phyloP scores from a whole-genome alignment of 2,888 invertebrate genomes.

The Hyalella azteca region DNA sequence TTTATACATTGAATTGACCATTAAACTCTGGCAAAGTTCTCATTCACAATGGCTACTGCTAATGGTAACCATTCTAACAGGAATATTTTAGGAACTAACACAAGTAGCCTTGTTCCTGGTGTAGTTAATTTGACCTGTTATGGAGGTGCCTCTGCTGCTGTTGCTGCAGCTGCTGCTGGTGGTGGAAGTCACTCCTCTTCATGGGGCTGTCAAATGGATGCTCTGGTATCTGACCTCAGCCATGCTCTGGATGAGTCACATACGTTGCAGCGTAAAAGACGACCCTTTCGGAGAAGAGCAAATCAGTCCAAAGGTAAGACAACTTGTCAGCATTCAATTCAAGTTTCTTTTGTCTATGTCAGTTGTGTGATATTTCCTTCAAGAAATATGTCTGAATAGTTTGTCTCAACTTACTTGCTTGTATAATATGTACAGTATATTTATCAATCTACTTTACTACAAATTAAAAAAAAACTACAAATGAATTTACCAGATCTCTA shows the following conservation, averaged over 20 bases:
- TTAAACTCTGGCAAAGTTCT: no score
- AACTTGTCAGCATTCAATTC: no score
- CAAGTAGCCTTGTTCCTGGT: neutral
- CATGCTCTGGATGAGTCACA: constrained; percentile 58
- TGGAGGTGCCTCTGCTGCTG: neutral
- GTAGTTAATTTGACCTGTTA: neutral
- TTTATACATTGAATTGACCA: no score
- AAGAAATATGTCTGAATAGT: no score
- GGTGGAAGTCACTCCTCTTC: constrained; percentile 13
- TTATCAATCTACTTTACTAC: no score
- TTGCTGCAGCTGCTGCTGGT: constrained; percentile 27
- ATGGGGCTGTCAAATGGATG: constrained; percentile 50
- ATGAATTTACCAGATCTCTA: no score
- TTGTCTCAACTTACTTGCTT: no score
- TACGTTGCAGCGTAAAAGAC: constrained; percentile 53
- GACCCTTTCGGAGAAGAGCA: constrained; percentile 52
- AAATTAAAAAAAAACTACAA: no score
- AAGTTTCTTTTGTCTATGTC: no score
- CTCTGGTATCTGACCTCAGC: constrained; percentile 57
- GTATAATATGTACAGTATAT: no score
- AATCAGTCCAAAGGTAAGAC: constrained; percentile 45
- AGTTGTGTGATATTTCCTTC: no score
- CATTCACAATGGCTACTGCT: neutral
- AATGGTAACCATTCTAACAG: neutral
- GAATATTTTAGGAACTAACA: neutral